These are phyloP conservation scores for Melanotaenia parkinsoni DNA, from an alignment of 2,797 vertebrate species.

Conservation along the genomic window DNA sequence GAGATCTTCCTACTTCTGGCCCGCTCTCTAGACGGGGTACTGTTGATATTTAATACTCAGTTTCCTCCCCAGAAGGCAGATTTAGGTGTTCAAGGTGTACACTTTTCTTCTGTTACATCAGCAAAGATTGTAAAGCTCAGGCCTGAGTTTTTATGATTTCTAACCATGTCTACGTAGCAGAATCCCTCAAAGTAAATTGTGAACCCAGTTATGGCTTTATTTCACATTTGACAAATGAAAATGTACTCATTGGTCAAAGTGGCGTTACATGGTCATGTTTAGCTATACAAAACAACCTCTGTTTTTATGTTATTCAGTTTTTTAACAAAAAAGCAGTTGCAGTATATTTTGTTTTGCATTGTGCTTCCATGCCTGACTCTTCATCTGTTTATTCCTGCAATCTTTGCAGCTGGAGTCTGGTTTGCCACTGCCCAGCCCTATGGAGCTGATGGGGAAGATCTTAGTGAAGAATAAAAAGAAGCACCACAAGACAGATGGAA, in stretches of 20 bases:
- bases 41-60: constrained; percentile 55
- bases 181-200: not conserved
- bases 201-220: constrained; percentile 9
- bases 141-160: constrained; percentile 11
- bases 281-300: not conserved
- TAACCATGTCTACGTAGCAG: constrained; percentile 20
- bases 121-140: constrained; percentile 27
- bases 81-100: constrained; percentile 56
- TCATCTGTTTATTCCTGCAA: not conserved
- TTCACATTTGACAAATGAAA: constrained; percentile 14
- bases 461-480: constrained; percentile 99
- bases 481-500: constrained; percentile 90
- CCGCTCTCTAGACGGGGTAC: constrained; percentile 36
- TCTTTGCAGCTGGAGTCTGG: constrained; percentile 88
- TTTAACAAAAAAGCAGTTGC: not conserved
- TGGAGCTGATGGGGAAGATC: constrained; percentile 97
- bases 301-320: not conserved
- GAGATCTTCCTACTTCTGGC: constrained; percentile 41
- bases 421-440: constrained; percentile 92
- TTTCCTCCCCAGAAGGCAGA: constrained; percentile 39
- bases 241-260: not conserved
- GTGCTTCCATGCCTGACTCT: not conserved
- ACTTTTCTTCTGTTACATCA: constrained; percentile 38
- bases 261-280: not conserved
- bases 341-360: too few relatives aligned